Evolutionary conservation across 2,888 invertebrate genomes (phyloP).

Genomic region (Tetrapedia diversipes): DNA sequence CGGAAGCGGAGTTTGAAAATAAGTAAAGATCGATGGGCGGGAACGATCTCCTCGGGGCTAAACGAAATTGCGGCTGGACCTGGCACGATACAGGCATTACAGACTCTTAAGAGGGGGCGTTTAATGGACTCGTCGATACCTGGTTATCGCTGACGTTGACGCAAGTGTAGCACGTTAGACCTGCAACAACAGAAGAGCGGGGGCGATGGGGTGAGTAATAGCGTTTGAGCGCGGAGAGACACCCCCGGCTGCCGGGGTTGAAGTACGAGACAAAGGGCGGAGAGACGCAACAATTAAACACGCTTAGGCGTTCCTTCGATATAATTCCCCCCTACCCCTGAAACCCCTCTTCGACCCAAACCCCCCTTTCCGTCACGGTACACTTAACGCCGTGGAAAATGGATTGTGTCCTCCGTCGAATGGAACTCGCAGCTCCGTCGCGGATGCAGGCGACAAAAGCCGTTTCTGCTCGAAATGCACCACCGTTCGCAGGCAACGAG

Average conservation of each 20-base stretch:
- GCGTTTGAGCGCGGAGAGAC: slow-evolving; percentile 50
- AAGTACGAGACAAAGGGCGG: slow-evolving; percentile 54
- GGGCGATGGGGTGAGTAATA: slow-evolving; percentile 61
- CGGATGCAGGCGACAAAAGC: slow-evolving; percentile 41
- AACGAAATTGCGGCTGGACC: slow-evolving; percentile 66
- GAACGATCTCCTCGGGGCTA: slow-evolving; percentile 47
- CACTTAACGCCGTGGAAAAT: slow-evolving; percentile 51
- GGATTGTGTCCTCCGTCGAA: slow-evolving; percentile 52
- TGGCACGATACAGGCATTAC: slow-evolving; percentile 71
- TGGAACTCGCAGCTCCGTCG: slow-evolving; percentile 23
- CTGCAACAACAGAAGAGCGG: slow-evolving; percentile 74
- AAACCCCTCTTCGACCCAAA: no score
- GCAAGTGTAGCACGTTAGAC: slow-evolving; percentile 86
- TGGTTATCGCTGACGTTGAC: slow-evolving; percentile 87
- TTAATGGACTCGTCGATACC: slow-evolving; percentile 77
- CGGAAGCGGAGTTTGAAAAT: slow-evolving; percentile 31
- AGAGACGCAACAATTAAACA: slow-evolving; percentile 66
- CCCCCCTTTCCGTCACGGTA: slow-evolving; percentile 21
- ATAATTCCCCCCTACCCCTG: slow-evolving; percentile 34
- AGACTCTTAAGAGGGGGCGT: slow-evolving; percentile 67
- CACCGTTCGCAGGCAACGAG: no score
- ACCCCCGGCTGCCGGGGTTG: slow-evolving; percentile 10
- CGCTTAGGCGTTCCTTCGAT: slow-evolving; percentile 60
- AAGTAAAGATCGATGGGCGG: slow-evolving; percentile 64
- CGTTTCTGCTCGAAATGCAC: slow-evolving; percentile 15